Base-by-base conservation (phyloP, 2,888 invertebrate species). In the Dioctria rufipes region DNA sequence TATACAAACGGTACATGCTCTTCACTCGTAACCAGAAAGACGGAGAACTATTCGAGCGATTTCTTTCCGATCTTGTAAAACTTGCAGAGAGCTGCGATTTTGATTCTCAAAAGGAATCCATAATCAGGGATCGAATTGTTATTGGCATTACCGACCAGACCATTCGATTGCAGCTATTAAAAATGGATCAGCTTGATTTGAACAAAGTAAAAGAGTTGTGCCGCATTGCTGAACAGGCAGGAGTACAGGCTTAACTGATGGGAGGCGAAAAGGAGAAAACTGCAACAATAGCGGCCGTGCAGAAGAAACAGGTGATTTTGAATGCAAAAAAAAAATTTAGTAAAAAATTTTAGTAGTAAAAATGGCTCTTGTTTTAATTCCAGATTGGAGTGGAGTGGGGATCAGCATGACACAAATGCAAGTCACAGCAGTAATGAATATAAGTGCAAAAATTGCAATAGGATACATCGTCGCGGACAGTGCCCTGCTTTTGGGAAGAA, bases 401-500 rank as follows among this genome's bases (percentile, higher is more conserved):
- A 80, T 51, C 61, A 81, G 65, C 66, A 79, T 25, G 42, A 66
- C 25, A 43, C 51, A 49, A 78, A 58, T 39, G 78, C 13, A 67
- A 71, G 63, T 43, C 43, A 49, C 25, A 69, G 69, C 25, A 43
- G 11, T 69, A 69, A 46, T 43, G 39, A 6, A 5, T 60, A 61
- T 11, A 66, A 78, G 71, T 69, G 80, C 46, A 9, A 81, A 65
- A 73, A 73, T 40, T 80, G 80, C 42, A 60, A 49, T 5, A 40
- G 67, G 66, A 46, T 58, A 25, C 81, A 81, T 81, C 49, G 25
- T 75, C 75, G 46, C 4, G 63, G 73, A 42, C 25, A 43, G 11
- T 81, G 81, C 71, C 81, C 79, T 13, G 65, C 78, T 6, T 58
- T 42, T 79, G 81, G 51, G 61, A 46, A 78, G 71, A 77, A 69